A percentile compares a stretch with the other conserved stretches of the same genome.
Evolutionary conservation across 1,140 invertebrate species (phyloP).

Genomic region (Scaptomyza pallida): DNA sequence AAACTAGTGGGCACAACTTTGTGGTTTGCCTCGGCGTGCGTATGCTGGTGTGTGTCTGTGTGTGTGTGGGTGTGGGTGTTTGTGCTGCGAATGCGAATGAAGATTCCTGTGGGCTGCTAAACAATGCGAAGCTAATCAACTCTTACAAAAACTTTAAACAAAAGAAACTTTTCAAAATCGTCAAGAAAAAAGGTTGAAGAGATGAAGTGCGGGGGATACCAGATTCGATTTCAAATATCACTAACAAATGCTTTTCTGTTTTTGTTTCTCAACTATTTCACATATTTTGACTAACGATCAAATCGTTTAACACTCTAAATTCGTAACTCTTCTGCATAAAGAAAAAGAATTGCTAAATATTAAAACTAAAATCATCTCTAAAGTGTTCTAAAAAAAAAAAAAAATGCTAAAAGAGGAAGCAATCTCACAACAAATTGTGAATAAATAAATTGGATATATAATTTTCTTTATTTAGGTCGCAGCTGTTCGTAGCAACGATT

Average conservation of each 20-base stretch:
- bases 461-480: neutral
- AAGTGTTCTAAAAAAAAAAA: too few species aligned
- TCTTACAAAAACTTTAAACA: conserved; percentile 17
- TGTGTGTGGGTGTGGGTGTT: neutral
- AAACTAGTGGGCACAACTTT: conserved; percentile 27
- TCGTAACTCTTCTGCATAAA: too few species aligned
- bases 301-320: neutral
- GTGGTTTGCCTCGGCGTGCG: conserved; percentile 3
- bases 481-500: neutral
- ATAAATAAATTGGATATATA: neutral
- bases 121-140: conserved; percentile 25
- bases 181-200: neutral
- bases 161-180: neutral
- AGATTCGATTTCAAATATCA: neutral
- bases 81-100: conserved; percentile 12
- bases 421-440: neutral
- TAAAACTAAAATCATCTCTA: too few species aligned
- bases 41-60: too few species aligned
- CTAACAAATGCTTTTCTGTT: neutral
- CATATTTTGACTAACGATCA: neutral
- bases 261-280: neutral
- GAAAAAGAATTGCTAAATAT: too few species aligned
- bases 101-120: conserved; percentile 15
- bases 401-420: too few species aligned
- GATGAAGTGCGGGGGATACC: neutral